phyloP scores from a whole-genome alignment of 1,140 invertebrate species.

The Cylas formicarius region DNA sequence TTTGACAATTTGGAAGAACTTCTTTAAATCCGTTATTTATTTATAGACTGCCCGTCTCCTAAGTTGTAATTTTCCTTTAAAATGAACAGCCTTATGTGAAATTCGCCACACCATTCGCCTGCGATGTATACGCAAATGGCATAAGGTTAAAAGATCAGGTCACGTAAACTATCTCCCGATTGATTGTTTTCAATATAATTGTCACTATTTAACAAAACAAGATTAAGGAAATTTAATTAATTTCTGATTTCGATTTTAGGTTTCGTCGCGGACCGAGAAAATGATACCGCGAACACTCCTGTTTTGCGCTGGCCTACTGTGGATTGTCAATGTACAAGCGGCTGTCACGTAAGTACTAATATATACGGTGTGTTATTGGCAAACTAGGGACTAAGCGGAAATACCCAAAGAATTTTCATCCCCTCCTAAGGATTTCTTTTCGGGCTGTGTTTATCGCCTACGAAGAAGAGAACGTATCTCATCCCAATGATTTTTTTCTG shows the following conservation, averaged over 20 bases:
- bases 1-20: too few species aligned
- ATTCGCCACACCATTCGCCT: not conserved
- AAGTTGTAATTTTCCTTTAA: not conserved
- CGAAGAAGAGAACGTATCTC: too few species aligned
- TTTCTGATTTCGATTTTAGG: too few species aligned
- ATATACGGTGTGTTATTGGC: too few species aligned
- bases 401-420: too few species aligned
- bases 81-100: conserved; percentile 1
- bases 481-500: too few species aligned
- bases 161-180: not conserved
- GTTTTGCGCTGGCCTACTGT: not conserved
- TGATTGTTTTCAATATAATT: conserved; percentile 1
- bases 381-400: too few species aligned
- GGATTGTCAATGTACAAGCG: not conserved
- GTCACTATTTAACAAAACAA: conserved; percentile 4
- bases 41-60: too few species aligned
- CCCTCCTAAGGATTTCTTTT: too few species aligned
- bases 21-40: too few species aligned
- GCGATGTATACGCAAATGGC: not conserved
- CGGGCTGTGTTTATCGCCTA: too few species aligned
- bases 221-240: not conserved
- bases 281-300: not conserved
- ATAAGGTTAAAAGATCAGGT: not conserved
- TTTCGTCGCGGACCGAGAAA: not conserved
- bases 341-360: conserved; percentile 1